These are phyloP conservation scores for Ctenopoma multispine DNA, from an alignment of 2,797 vertebrate genomes.

Conservation along the genomic window DNA sequence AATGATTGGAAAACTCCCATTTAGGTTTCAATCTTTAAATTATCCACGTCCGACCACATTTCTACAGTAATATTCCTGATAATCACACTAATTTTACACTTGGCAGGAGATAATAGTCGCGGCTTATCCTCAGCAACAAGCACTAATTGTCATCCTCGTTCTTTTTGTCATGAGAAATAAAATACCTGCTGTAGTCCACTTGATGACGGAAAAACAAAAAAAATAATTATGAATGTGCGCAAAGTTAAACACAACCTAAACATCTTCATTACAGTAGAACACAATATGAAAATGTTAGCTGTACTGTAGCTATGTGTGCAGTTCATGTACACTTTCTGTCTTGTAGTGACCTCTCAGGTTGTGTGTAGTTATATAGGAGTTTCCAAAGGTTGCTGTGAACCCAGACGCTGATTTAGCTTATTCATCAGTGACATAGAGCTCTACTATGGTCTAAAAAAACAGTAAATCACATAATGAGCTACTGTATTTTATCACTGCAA, in stretches of 20 bases:
- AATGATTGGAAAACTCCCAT: conserved; percentile 70
- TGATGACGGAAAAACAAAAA: conserved; percentile 17
- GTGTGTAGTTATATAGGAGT: background rate
- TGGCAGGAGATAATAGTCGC: conserved; percentile 71
- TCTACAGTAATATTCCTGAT: conserved; percentile 62
- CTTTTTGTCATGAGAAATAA: conserved; percentile 41
- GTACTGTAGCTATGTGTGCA: background rate
- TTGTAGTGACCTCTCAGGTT: background rate
- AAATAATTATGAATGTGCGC: conserved; percentile 41
- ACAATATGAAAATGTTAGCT: background rate
- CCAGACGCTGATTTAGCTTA: too few species aligned
- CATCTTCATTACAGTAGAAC: background rate
- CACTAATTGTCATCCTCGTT: conserved; percentile 66
- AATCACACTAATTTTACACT: conserved; percentile 76
- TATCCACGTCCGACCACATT: conserved; percentile 53
- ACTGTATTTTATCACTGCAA: too few species aligned
- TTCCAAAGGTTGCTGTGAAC: too few species aligned
- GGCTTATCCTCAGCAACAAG: conserved; percentile 41
- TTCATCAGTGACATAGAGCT: too few species aligned
- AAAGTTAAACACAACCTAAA: conserved; percentile 50
- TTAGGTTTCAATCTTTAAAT: conserved; percentile 69
- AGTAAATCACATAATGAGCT: too few species aligned
- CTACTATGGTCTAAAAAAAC: too few species aligned
- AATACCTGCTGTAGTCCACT: conserved; percentile 43
- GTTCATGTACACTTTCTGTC: background rate